Conservation (phyloP, 64 coral and sea anemone genomes). For the Acropora yongei region DNA sequence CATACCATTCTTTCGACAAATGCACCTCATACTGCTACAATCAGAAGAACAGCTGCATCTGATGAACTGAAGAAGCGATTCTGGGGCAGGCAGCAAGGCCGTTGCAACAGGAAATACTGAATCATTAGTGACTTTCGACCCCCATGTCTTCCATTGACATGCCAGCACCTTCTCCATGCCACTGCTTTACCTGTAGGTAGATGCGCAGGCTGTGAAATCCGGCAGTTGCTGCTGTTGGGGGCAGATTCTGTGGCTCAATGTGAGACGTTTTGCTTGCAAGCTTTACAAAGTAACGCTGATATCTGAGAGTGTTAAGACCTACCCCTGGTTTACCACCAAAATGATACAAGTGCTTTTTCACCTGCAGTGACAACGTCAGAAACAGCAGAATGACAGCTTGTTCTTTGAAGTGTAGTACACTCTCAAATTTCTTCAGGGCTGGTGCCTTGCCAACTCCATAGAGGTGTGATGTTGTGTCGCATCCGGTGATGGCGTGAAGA, state of each 20-base stretch:
- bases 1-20: conserved; percentile 54
- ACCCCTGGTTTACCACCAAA: conserved; percentile 28
- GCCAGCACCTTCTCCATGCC: conserved; percentile 26
- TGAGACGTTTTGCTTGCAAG: conserved; percentile 3
- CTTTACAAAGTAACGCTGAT: conserved; percentile 44
- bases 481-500: conserved; percentile 39
- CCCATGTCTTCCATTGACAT: conserved; percentile 22
- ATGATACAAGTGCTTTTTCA: conserved; percentile 46
- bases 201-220: conserved; percentile 37
- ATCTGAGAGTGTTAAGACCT: conserved; percentile 42
- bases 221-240: conserved; percentile 7
- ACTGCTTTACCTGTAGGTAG: conserved; percentile 36
- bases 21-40: conserved; percentile 41
- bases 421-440: background rate
- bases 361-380: conserved; percentile 28
- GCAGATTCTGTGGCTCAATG: conserved; percentile 4
- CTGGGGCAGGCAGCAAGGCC: conserved; percentile 25
- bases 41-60: conserved; percentile 59
- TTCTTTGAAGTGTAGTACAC: background rate
- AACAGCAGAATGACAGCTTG: conserved; percentile 36
- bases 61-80: conserved; percentile 48
- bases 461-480: conserved; percentile 39
- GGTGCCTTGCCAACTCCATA: background rate
- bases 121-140: conserved; percentile 30
- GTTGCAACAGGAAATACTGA: conserved; percentile 40